Evolutionary conservation across 2,888 invertebrate genomes (phyloP), one percentile per base, ranked within the genome.

Genomic region (Thalpophila matura): DNA sequence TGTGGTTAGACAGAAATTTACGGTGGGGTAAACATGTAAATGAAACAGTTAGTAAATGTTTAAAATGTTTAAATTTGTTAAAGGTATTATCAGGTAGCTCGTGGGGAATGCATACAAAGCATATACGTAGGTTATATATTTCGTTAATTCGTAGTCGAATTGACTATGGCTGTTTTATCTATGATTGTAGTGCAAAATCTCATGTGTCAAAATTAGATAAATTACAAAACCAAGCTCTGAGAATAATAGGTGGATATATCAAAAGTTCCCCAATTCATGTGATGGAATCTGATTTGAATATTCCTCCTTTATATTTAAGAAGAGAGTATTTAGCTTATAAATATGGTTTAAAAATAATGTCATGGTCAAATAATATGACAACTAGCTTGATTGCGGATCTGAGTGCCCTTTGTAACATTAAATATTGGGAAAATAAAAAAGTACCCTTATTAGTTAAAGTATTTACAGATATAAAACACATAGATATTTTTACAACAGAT

Each of bases 201-300:
- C 33, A 54, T 35, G 26, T 12, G 3, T 3, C 5, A 3, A 54
- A 54, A 18, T 9, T 54, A 14, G 43, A 54, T 9, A 35, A n/a
- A 26, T 1, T 54, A 1, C 54, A 53, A 43, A 53, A 53, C 16
- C 29, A 40, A 14, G 47, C 47, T 1, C 10, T 47, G 12, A 40
- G 38, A 50, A 37, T 53, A 24, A 24, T 53, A 7, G 42, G 42
- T 4, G 29, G 51, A 10, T 53, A 31, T 53, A 53, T 53, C 14
- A 53, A 33, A 33, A 53, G 40, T 18, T 16, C 42, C 38, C n/a
- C n/a, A n/a, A n/a, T n/a, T n/a, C n/a, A n/a, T n/a, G n/a, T n/a
- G 4, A 47, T 56, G 46, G 38, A 47, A 16, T 26, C 35, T 4
- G 55, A 55, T 20, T 43, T 46, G 7, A 5, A 20, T 38, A 45